phyloP scores from a whole-genome alignment of 2,888 invertebrate species.

The Acrobasis suavella region DNA sequence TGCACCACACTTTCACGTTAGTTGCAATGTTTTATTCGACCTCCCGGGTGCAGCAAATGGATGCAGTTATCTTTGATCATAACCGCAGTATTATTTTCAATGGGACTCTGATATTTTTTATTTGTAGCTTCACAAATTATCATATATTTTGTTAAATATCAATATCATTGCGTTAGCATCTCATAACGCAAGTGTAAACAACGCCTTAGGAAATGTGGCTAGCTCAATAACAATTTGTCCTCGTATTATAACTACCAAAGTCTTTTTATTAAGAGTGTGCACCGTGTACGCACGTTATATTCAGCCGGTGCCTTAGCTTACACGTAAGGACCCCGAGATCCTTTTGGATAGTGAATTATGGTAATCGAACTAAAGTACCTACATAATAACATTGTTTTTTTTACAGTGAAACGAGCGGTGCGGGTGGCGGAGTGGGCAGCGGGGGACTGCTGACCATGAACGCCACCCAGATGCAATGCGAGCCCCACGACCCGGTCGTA shows the following conservation, averaged over 20 bases:
- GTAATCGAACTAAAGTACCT: background rate
- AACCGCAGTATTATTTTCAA: background rate
- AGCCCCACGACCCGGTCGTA: slow-evolving; percentile 86
- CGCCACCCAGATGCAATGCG: slow-evolving; percentile 85
- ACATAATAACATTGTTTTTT: background rate
- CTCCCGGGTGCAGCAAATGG: background rate
- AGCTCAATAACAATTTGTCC: too few relatives aligned
- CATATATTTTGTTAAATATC: too few relatives aligned
- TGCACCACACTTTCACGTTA: slow-evolving; percentile 17
- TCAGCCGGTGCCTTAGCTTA: too few relatives aligned
- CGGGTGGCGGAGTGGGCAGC: slow-evolving; percentile 79
- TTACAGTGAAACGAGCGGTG: slow-evolving; percentile 70
- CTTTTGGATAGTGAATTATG: background rate
- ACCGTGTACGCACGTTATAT: too few relatives aligned
- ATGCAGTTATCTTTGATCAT: slow-evolving; percentile 3
- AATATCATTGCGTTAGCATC: too few relatives aligned
- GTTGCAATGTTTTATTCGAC: slow-evolving; percentile 15
- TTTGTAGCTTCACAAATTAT: background rate
- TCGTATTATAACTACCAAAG: too few relatives aligned
- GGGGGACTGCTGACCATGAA: slow-evolving; percentile 81
- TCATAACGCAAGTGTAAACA: too few relatives aligned
- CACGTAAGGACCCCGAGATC: background rate
- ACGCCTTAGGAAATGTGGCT: too few relatives aligned
- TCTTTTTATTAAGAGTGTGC: too few relatives aligned
- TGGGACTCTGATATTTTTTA: background rate